Percentiles rank a stretch among this genome's conserved stretches.
Evolutionary conservation across 1,140 invertebrate species (phyloP).

Genomic region (Tigriopus japonicus): DNA sequence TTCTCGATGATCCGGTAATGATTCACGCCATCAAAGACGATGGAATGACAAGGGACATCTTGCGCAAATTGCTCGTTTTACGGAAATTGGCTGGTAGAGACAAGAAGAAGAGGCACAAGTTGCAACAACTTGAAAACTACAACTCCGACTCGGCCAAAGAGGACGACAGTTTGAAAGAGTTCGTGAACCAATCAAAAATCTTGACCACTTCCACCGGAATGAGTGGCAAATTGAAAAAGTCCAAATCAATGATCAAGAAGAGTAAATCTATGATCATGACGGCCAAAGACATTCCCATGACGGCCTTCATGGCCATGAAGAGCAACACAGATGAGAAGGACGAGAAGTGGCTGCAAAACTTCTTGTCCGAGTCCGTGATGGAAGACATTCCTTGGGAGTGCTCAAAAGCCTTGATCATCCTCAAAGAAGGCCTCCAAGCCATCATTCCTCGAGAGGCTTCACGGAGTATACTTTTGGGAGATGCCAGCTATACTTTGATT

Average conservation of each 20-base stretch:
- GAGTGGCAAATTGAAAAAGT: conserved; percentile 5
- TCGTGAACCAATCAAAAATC: conserved; percentile 2
- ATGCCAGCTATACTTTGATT: conserved; percentile 12
- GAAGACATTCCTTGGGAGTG: conserved; percentile 15
- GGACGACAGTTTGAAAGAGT: conserved; percentile 6
- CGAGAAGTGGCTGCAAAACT: conserved; percentile 10
- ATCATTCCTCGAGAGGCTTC: conserved; percentile 13
- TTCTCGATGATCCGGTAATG: conserved; percentile 38
- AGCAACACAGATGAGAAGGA: neutral
- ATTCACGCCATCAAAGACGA: conserved; percentile 37
- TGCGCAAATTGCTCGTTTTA: conserved; percentile 49
- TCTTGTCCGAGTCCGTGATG: conserved; percentile 11
- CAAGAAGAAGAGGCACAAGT: conserved; percentile 16
- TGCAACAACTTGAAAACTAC: conserved; percentile 16
- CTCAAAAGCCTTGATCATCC: conserved; percentile 14
- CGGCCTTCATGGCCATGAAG: conserved; percentile 14
- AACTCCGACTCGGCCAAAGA: neutral
- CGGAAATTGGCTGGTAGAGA: conserved; percentile 44
- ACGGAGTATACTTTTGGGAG: conserved; percentile 9
- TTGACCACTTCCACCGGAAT: neutral
- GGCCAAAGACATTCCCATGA: conserved; percentile 14
- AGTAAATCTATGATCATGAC: conserved; percentile 12
- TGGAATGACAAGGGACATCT: conserved; percentile 38
- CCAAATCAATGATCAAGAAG: conserved; percentile 14
- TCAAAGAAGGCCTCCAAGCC: conserved; percentile 13